Percentiles rank a stretch among this genome's conserved stretches.
phyloP scores from a whole-genome alignment of 2,888 invertebrate species.

The Drosophila nr. medialis region DNA sequence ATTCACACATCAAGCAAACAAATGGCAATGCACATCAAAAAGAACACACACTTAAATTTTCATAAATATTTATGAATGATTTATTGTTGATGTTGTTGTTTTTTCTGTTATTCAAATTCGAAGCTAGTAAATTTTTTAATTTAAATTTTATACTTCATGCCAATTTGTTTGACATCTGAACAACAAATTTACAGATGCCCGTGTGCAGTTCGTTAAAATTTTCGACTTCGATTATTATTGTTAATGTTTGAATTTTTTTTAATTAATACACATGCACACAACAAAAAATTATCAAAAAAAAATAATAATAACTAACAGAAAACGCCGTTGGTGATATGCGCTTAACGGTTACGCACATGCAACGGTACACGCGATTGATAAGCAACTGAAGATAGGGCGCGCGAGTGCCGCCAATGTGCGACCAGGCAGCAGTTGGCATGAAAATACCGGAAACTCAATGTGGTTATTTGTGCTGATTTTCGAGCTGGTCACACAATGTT shows the following conservation, averaged over 20 bases:
- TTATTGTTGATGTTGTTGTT: constrained; percentile 22
- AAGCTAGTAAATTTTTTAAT: constrained; percentile 35
- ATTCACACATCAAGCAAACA: constrained; percentile 12
- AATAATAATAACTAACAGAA: constrained; percentile 48
- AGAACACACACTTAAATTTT: constrained; percentile 18
- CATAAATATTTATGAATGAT: constrained; percentile 36
- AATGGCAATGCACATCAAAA: background rate
- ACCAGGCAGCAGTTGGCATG: constrained; percentile 7
- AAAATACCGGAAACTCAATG: constrained; percentile 35
- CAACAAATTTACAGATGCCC: constrained; percentile 9
- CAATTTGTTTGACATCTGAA: constrained; percentile 23
- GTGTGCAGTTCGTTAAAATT: constrained; percentile 22
- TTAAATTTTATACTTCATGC: constrained; percentile 25
- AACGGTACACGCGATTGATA: constrained; percentile 60
- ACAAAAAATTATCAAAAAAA: constrained; percentile 37
- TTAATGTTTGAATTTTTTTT: constrained; percentile 34
- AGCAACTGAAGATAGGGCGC: constrained; percentile 63
- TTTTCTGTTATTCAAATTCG: constrained; percentile 27
- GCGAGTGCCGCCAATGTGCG: constrained; percentile 29
- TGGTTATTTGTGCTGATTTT: background rate
- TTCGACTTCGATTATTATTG: constrained; percentile 30
- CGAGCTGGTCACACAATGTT: constrained; percentile 23
- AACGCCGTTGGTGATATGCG: constrained; percentile 45
- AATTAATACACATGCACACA: constrained; percentile 39
- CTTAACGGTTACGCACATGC: constrained; percentile 51